Base-by-base conservation (phyloP, 1,140 invertebrate genomes). In the Dolichoris vasculosae region DNA sequence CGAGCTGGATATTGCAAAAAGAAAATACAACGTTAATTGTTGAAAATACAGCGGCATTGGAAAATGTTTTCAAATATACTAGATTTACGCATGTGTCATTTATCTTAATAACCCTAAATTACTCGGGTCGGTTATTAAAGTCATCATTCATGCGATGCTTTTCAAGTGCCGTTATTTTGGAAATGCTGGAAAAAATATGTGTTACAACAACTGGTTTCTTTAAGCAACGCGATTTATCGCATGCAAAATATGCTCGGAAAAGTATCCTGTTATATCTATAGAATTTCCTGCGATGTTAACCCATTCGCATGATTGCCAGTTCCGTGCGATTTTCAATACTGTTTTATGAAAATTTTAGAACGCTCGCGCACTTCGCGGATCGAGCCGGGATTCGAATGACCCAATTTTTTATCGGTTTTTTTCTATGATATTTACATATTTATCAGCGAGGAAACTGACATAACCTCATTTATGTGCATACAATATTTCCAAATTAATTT, bases 141-240 rank as follows among this genome's bases (percentile, higher is more conserved):
- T 32, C 23, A 71, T 71, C 32, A 71, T 2, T 71, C 35, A 71
- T 71, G 67, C 67, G 67, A 71, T 71, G 20, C 35, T 71, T 40
- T 1, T 8, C 7, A 23, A 9, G 69, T n/a, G 15, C 69, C 38
- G 38, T 73, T 43, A 43, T n/a, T 73, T 73, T 43, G 38, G 38
- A 73, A 73, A 43, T 73, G 38, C 7, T 11, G 69, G 38, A 73
- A 43, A 73, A 73, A 43, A 17, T 40, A 73, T 73, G 38, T 32
- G 69, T 4, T 26, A 15, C 69, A 11, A 13, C 67, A 23, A 38
- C 8, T 20, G 35, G 20, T 43, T 73, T 17, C 69, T 73, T 43
- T n/a, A 23, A 43, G 32, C 23, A 32, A 17, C 23, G 23, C 23
- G 69, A 73, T 73, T 73, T 11, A 73, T 73, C 11, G 69, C 69